Percentiles rank a stretch among this genome's conserved stretches.
These are phyloP conservation scores for Lontra canadensis DNA, from an alignment of 2,113 vertebrate species.

Conservation along the genomic window DNA sequence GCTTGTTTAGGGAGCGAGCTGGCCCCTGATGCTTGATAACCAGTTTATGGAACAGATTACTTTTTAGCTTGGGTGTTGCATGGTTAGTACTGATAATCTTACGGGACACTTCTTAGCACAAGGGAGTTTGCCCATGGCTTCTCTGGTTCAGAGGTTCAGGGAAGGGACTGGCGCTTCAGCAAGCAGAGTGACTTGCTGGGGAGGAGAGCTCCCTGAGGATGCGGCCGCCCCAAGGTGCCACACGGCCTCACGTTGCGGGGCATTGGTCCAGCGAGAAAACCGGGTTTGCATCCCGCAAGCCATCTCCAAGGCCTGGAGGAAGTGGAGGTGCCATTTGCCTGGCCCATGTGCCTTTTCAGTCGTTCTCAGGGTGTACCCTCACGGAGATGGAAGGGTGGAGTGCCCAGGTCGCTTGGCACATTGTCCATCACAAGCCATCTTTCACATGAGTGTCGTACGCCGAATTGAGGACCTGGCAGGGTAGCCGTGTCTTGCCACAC, in stretches of 20 bases:
- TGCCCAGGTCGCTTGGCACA: background rate
- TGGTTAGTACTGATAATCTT: background rate
- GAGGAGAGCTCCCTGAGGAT: background rate
- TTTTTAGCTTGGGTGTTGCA: background rate
- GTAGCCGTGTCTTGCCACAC: background rate
- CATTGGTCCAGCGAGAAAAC: background rate
- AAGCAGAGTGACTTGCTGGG: background rate
- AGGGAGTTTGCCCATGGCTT: background rate
- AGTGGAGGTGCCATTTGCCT: background rate
- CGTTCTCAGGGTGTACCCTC: background rate
- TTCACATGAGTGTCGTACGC: background rate
- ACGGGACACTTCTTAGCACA: background rate
- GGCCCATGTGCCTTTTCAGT: background rate
- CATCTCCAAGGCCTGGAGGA: fast-evolving
- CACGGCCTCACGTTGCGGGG: fast-evolving
- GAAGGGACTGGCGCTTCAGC: background rate
- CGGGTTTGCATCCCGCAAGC: too few species aligned
- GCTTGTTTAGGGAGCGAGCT: background rate
- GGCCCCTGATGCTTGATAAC: background rate
- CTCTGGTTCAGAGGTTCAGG: background rate
- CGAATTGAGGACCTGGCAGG: background rate
- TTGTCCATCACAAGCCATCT: background rate
- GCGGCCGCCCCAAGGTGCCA: fast-evolving
- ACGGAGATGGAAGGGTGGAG: background rate
- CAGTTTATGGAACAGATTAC: background rate